Evolutionary conservation across 2,888 invertebrate genomes (phyloP), one percentile per base, ranked within the genome.

Genomic region (Ischnus inquisitorius): DNA sequence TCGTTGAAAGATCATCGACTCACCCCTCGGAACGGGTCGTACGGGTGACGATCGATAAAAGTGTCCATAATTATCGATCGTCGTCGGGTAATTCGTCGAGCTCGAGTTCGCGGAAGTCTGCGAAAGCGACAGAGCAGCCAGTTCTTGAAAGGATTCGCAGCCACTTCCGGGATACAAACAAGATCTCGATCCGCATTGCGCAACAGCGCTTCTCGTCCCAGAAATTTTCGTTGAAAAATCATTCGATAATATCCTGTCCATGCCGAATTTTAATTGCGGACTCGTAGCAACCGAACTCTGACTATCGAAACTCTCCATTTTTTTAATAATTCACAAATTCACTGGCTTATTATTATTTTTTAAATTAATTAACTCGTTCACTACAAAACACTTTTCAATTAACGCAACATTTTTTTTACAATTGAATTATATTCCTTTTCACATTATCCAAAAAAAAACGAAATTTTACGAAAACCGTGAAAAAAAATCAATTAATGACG

Each of bases 181-280:
- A 19, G 62, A 62, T 12, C 12, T 48, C 25, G 81, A 69, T n/a
- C 48, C 67, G 39, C 54, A 78, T 51, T 79, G 74, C 2, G 57
- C 22, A 14, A 39, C 46, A 41, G 48, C 67, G 4, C 16, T n/a
- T 51, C 60, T 48, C 8, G 43, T 6, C 41, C 90, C 88, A 74
- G 84, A 65, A 78, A 88, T 89, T 62, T 77, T 88, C 12, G 91
- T 74, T 5, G 83, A 87, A 48, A 90, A 89, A 34, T 95, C 95
- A 79, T 94, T 94, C 14, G 96, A 95, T 78, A 97, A 92, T 87
- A 97, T 95, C 90, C 96, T 95, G 89, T 97, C 96, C 85, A 97
- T 95, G 89, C 97, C 96, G 90, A 97, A 97, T 94, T 96, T 96
- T 3, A 93, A 85, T 1, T 69, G 65, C 8, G 80, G 68, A 0